These are phyloP conservation scores for Drosophila sp. DNA, from an alignment of 1,140 invertebrate species.

Conservation along the genomic window DNA sequence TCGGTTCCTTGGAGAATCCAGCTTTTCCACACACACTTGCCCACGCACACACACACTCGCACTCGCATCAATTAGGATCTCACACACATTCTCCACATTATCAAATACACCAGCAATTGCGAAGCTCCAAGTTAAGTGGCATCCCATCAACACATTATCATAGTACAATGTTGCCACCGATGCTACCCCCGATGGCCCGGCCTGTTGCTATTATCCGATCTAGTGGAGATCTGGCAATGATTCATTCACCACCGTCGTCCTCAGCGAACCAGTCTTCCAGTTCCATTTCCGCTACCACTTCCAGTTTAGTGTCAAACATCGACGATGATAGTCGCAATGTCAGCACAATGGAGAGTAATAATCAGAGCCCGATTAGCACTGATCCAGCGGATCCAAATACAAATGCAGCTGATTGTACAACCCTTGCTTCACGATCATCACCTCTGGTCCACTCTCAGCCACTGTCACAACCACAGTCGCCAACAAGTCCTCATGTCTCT, in stretches of 20 bases:
- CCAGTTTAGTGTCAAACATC: constrained; percentile 30
- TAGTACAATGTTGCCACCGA: constrained; percentile 95
- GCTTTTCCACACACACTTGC: constrained; percentile 60
- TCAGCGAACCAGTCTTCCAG: constrained; percentile 46
- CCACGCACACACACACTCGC: constrained; percentile 39
- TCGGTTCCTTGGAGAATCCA: constrained; percentile 40
- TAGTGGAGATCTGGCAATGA: constrained; percentile 88
- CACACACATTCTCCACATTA: constrained; percentile 66
- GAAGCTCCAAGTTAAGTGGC: constrained; percentile 50
- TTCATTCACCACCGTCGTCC: constrained; percentile 87
- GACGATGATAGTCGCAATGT: constrained; percentile 42
- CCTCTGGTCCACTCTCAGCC: constrained; percentile 25
- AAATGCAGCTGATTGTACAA: constrained; percentile 25
- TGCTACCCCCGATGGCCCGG: constrained; percentile 97
- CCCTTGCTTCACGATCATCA: constrained; percentile 38
- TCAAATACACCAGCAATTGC: constrained; percentile 70
- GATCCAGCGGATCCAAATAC: constrained; percentile 26
- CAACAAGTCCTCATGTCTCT: constrained; percentile 46
- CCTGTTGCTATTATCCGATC: constrained; percentile 97
- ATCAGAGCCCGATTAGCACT: constrained; percentile 45
- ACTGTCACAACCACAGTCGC: constrained; percentile 19
- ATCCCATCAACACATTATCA: constrained; percentile 85
- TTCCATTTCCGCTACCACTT: too few relatives aligned
- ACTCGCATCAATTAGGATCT: constrained; percentile 47
- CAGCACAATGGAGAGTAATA: constrained; percentile 44